Evolutionary conservation across 2,888 invertebrate genomes (phyloP).

Genomic region (Eugnorisma glareosa): DNA sequence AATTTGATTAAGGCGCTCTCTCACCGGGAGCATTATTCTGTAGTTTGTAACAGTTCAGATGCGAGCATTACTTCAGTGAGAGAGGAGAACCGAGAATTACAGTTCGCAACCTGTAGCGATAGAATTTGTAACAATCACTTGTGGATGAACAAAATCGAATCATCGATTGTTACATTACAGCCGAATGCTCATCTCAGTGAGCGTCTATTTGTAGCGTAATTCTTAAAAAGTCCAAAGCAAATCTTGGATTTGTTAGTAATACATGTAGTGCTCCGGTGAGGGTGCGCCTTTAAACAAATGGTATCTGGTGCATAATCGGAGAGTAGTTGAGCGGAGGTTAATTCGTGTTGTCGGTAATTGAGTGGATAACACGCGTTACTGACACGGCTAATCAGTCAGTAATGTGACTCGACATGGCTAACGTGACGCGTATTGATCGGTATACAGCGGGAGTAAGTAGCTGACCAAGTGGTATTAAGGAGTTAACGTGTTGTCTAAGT

Average conservation of each 20-base stretch:
- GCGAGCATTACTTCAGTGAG: background rate
- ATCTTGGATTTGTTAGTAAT: background rate
- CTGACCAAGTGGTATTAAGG: conserved; percentile 46
- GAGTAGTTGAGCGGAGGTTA: conserved; percentile 67
- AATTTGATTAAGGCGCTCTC: background rate
- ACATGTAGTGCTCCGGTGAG: background rate
- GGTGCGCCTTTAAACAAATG: conserved; percentile 44
- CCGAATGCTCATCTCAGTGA: background rate
- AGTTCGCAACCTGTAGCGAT: background rate
- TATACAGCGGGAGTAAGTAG: conserved; percentile 38
- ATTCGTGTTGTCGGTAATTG: conserved; percentile 80
- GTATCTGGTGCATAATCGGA: conserved; percentile 60
- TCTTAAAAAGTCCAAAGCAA: background rate
- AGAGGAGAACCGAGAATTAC: background rate
- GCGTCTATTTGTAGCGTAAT: background rate
- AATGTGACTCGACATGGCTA: conserved; percentile 74
- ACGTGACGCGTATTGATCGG: conserved; percentile 70
- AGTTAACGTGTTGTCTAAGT: conserved; percentile 28
- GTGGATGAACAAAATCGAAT: background rate
- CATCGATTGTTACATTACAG: background rate
- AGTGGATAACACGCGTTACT: conserved; percentile 80
- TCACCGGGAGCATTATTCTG: background rate
- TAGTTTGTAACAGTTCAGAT: background rate
- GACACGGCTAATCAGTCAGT: conserved; percentile 81
- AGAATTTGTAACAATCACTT: background rate